Evolutionary conservation across 2,113 vertebrate species (phyloP), one percentile per base, ranked within the genome.

Genomic region (Tetrao urogallus): DNA sequence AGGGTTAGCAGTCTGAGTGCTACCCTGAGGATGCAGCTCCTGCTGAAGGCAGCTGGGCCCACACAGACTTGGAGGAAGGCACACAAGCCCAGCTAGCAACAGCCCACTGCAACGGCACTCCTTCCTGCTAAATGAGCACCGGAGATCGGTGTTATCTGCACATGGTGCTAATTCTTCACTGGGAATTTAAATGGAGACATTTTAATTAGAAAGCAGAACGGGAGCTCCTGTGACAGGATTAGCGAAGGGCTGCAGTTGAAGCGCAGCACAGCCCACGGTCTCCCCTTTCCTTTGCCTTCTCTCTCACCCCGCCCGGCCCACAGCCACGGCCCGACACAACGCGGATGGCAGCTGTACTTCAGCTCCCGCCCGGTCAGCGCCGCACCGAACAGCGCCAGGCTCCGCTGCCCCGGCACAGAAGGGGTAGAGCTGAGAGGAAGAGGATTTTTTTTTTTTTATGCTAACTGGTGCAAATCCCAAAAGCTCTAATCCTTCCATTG

Each of bases 391-490:
- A 81, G 28, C 2, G 15, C n/a, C 82, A 54, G 7, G 20, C 50
- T 90, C 75, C n/a, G 48, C 34, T 48, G 6, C 16, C 57, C 70
- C 84, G 61, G 63, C 45, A 38, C 21, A 82, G 54, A 65, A 85
- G 48, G 16, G 8, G 50, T 48, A 95, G 10, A 86, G 48, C 38
- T 82, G 79, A 1, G 6, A 94, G 67, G n/a, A 94, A 89, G 47
- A 82, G n/a, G 87, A 80, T 89, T 95, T 81, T 50, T 4, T 50
- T 4, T 18, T 85, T 73, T 54, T 66, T 40, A 92, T 28, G 40
- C 71, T 90, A 90, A 95, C 80, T 84, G 77, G 80, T 94, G 27
- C 92, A 95, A 95, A 94, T 96, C 93, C 88, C 86, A 87, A 92
- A 82, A 24, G 73, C 90, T 88, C 92, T 93, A 95, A 96, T 94